A percentile compares a stretch with the other conserved stretches of the same genome.
These are phyloP conservation scores for Porites cylindrica DNA, from an alignment of 92 coral and sea anemone genomes.

Conservation along the genomic window DNA sequence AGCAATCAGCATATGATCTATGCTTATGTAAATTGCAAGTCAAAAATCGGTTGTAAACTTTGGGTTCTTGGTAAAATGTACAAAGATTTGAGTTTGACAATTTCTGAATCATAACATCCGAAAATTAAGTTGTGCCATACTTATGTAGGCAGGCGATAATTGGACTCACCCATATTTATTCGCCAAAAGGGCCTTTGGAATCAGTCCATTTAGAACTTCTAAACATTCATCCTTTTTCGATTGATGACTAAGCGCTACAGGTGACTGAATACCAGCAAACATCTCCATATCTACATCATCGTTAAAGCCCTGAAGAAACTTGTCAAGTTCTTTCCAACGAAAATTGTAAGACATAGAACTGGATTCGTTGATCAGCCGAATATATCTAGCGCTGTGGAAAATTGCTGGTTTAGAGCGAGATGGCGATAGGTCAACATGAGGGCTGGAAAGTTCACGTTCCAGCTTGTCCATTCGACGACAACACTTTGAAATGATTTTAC, in stretches of 20 bases:
- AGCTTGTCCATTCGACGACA: constrained; percentile 29
- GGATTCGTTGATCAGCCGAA: constrained; percentile 39
- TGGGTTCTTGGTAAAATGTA: no score
- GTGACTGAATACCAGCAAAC: constrained; percentile 50
- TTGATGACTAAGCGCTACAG: constrained; percentile 28
- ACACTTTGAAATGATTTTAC: constrained; percentile 25
- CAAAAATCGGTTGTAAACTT: not conserved
- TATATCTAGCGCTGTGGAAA: constrained; percentile 40
- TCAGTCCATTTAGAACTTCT: constrained; percentile 9
- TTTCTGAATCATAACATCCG: no score
- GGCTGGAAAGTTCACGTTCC: not conserved
- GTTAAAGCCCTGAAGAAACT: constrained; percentile 34
- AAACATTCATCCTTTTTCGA: constrained; percentile 36
- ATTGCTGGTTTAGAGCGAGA: constrained; percentile 39
- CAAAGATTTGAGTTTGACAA: no score
- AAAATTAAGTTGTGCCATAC: no score
- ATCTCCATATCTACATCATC: constrained; percentile 33
- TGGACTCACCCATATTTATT: not conserved
- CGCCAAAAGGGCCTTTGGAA: constrained; percentile 17
- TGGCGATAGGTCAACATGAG: constrained; percentile 26
- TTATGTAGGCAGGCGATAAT: no score
- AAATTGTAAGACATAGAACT: constrained; percentile 22
- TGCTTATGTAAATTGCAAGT: not conserved
- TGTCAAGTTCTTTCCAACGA: constrained; percentile 39
- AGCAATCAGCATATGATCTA: not conserved